Percentiles rank a stretch among this genome's conserved stretches.
These are phyloP conservation scores for Euclidia mi DNA, from an alignment of 2,888 invertebrate genomes.

Conservation along the genomic window DNA sequence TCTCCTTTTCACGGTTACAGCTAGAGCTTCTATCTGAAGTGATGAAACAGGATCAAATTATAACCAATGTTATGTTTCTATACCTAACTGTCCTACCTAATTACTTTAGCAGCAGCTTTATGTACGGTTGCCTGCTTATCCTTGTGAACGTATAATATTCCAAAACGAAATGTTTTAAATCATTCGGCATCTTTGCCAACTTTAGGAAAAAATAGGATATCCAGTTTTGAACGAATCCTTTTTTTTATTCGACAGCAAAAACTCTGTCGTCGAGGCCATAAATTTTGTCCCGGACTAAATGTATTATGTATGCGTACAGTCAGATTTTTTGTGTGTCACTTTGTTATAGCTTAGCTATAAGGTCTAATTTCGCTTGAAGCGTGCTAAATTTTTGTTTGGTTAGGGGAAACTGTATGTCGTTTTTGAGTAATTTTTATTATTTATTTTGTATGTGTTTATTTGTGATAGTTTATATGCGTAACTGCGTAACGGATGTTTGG, in stretches of 20 bases:
- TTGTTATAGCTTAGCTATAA: slow-evolving; percentile 20
- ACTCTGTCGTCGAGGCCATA: slow-evolving; percentile 55
- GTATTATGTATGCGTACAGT: slow-evolving; percentile 42
- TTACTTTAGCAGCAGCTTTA: no score
- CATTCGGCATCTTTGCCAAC: slow-evolving; percentile 25
- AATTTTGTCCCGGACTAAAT: slow-evolving; percentile 55
- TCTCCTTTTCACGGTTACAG: no score
- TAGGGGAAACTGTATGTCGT: background rate
- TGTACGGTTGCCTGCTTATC: no score
- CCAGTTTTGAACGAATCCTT: slow-evolving; percentile 49
- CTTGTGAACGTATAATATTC: no score
- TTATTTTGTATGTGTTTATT: slow-evolving; percentile 2
- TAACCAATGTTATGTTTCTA: no score
- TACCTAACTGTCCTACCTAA: no score
- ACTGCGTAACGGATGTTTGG: background rate
- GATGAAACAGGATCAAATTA: no score
- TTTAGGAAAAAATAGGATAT: slow-evolving; percentile 53
- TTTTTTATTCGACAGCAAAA: slow-evolving; percentile 53
- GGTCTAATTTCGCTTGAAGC: slow-evolving; percentile 25
- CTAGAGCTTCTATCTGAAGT: no score
- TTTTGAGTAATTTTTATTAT: slow-evolving; percentile 5
- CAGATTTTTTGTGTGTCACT: slow-evolving; percentile 33
- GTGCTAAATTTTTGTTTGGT: background rate
- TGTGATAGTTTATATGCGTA: background rate
- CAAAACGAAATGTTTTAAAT: slow-evolving; percentile 17